Evolutionary conservation across 64 coral and sea anemone genomes (phyloP).

Genomic region (Actinia tenebrosa): DNA sequence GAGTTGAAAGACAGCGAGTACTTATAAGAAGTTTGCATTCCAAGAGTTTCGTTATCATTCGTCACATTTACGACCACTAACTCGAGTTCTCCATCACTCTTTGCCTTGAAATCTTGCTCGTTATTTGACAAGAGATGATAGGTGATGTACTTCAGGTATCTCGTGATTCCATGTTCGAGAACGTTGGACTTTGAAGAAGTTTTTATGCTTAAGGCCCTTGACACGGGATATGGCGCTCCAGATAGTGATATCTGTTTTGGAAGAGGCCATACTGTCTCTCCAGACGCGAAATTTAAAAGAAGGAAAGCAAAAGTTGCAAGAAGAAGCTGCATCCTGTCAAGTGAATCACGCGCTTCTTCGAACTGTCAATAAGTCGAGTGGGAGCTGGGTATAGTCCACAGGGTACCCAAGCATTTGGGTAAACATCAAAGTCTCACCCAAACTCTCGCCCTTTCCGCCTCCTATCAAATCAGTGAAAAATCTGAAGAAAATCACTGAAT

Average conservation of each 20-base stretch:
- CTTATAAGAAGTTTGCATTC: slow-evolving; percentile 40
- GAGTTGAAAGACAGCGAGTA: slow-evolving; percentile 28
- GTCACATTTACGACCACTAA: slow-evolving; percentile 32
- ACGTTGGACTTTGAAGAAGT: slow-evolving; percentile 56
- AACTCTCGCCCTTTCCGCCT: no score
- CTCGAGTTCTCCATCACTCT: background rate
- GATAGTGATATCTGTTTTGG: slow-evolving; percentile 25
- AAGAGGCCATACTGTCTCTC: slow-evolving; percentile 58
- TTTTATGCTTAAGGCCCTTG: slow-evolving; percentile 53
- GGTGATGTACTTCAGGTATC: slow-evolving; percentile 69
- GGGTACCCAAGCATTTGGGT: background rate
- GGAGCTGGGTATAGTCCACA: background rate
- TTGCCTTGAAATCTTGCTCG: background rate
- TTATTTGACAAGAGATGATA: background rate
- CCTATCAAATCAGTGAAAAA: no score
- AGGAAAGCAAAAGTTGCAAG: background rate
- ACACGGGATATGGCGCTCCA: slow-evolving; percentile 40
- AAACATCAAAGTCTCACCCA: no score
- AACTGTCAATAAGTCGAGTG: background rate
- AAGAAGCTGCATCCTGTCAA: background rate
- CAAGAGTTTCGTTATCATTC: slow-evolving; percentile 42
- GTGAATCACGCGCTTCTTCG: background rate
- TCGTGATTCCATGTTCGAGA: slow-evolving; percentile 65
- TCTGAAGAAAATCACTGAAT: no score
- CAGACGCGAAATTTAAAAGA: background rate